Conservation (phyloP, 2,113 vertebrate species). For the Scophthalmus maximus region DNA sequence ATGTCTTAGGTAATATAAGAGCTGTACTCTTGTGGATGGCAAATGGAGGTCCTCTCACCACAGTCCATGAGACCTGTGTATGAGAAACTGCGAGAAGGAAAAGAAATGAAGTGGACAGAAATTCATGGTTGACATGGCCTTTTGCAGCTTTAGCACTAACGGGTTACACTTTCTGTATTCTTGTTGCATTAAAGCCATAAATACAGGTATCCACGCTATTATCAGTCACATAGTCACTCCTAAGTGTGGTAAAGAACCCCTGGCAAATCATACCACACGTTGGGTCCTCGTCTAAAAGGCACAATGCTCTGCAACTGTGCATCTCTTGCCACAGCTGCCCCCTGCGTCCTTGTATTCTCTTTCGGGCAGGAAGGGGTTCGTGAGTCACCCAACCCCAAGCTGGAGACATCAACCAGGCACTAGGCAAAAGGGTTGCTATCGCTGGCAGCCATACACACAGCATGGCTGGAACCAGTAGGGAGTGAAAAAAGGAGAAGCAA, state of each 20-base stretch:
- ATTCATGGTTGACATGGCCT: conserved; percentile 19
- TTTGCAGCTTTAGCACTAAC: background rate
- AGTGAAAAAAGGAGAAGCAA: background rate
- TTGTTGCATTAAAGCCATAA: conserved; percentile 13
- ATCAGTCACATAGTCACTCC: conserved; percentile 14
- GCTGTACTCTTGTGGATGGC: too few relatives aligned
- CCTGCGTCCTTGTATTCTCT: background rate
- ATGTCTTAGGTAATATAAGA: too few relatives aligned
- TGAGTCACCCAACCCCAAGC: background rate
- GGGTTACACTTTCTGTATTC: conserved; percentile 8
- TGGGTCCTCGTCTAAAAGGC: conserved; percentile 11
- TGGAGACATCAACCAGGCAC: conserved; percentile 42
- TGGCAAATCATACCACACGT: conserved; percentile 25
- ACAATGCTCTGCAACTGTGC: conserved; percentile 38
- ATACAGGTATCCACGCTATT: conserved; percentile 13
- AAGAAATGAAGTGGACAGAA: conserved; percentile 22
- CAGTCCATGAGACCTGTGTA: conserved; percentile 47
- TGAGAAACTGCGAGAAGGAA: conserved; percentile 27
- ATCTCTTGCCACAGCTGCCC: background rate
- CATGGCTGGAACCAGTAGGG: conserved; percentile 48
- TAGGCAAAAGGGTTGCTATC: conserved; percentile 43
- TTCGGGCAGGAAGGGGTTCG: too few relatives aligned
- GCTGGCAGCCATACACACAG: conserved; percentile 54
- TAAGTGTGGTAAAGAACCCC: conserved; percentile 29
- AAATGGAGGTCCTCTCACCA: conserved; percentile 43